These are phyloP conservation scores for Crotophaga sulcirostris DNA, from an alignment of 2,113 vertebrate genomes.

Conservation along the genomic window DNA sequence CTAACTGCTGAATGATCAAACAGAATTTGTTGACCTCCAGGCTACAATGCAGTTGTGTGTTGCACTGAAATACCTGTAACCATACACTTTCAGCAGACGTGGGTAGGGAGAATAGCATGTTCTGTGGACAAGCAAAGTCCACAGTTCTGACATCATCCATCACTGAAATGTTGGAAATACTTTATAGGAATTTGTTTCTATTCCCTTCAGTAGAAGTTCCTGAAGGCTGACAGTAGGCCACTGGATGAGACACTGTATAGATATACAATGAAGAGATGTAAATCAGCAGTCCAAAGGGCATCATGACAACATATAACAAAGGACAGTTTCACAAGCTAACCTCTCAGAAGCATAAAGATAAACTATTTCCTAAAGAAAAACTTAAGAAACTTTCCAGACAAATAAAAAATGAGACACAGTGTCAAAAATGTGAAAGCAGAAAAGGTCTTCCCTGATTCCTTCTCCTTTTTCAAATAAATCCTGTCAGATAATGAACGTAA, in stretches of 20 bases:
- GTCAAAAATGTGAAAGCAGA: neutral
- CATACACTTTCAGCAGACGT: neutral
- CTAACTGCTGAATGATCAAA: neutral
- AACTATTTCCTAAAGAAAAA: conserved; percentile 21
- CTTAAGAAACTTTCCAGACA: neutral
- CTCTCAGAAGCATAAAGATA: neutral
- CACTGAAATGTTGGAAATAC: neutral
- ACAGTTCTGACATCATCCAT: neutral
- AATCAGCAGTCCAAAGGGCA: neutral
- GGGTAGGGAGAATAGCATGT: neutral
- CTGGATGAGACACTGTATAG: neutral
- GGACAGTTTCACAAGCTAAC: neutral
- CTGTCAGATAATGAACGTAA: neutral
- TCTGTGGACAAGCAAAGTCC: neutral
- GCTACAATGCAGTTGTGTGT: neutral
- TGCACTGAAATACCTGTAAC: neutral
- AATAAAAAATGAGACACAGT: neutral
- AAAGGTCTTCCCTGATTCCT: neutral
- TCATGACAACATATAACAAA: neutral
- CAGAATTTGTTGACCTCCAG: neutral
- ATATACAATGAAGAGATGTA: neutral
- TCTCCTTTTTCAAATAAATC: neutral
- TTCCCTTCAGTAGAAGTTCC: neutral
- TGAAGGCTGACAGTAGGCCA: neutral
- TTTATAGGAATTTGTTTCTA: neutral